Evolutionary conservation across 2,797 vertebrate species (phyloP), one percentile per base, ranked within the genome.

Genomic region (Acanthopagrus latus): DNA sequence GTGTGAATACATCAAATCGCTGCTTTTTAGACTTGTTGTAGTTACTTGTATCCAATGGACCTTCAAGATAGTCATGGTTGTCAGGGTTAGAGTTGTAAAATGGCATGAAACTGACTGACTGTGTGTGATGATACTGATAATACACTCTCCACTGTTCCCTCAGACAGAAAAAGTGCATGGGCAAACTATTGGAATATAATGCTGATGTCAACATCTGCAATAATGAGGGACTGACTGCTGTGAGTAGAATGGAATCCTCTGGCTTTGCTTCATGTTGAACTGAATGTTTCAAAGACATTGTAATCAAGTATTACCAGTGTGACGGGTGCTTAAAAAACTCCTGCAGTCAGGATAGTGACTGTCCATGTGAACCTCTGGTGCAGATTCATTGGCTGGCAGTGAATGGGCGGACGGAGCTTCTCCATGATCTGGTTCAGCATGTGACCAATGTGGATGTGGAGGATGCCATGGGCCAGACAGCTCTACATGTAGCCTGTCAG

Each of bases 151-250:
- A 8, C 62, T 72, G n/a, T 84, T 74, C 55, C 88, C 84, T 92
- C 92, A 99, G 98, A 66, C 97, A 99, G 93, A 99, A 99, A 94
- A 99, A 99, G 92, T 99, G 98, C 82, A 99, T 99, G 98, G 97
- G 97, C 78, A 97, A 96, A 88, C 95, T 99, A 18, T 69, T 99
- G 93, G 98, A 99, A 84, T 99, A 96, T 88, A 96, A 96, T 73
- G 98, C 98, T 29, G 98, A 99, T 93, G 98, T 99, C 83, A 99
- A 99, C 94, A 99, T 99, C 92, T 99, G 98, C 92, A 99, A 99
- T 94, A 99, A 99, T 41, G 98, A 99, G 95, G 98, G 98, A 29
- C 94, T 99, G 85, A 99, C 98, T 74, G 97, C 98, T 87, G 98
- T 99, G 95, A 96, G 98, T 97, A 55, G n/a, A 66, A 41, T 25